phyloP scores from a whole-genome alignment of 2,797 vertebrate genomes.

The Sternotherus odoratus region DNA sequence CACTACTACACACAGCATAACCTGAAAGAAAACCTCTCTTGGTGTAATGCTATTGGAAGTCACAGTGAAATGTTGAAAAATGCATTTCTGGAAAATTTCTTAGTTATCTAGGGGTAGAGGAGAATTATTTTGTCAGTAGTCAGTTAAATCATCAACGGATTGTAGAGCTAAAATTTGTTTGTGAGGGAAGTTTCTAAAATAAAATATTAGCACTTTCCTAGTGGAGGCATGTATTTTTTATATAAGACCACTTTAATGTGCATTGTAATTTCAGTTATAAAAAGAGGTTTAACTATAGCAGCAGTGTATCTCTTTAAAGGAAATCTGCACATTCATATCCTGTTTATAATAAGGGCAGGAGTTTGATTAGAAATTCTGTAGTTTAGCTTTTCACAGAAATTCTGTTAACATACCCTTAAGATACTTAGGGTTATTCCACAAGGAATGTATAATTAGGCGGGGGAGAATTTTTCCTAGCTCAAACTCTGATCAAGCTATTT shows the following conservation, averaged over 20 bases:
- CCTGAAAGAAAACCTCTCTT: background rate
- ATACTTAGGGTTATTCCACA: background rate
- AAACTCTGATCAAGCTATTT: background rate
- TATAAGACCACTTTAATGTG: background rate
- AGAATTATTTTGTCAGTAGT: background rate
- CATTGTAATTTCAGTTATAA: background rate
- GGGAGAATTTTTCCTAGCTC: background rate
- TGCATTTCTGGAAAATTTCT: background rate
- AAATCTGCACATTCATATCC: conserved; percentile 51
- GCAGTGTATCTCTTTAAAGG: background rate
- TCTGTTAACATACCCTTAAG: background rate
- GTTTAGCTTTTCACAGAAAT: conserved; percentile 7
- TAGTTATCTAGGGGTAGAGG: background rate
- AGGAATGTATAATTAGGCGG: background rate
- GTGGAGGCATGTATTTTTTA: background rate
- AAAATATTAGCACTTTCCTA: background rate
- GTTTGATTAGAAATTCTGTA: background rate
- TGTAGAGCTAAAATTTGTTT: background rate
- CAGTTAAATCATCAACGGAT: background rate
- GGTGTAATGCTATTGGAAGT: background rate
- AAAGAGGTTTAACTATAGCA: background rate
- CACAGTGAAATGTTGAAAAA: background rate
- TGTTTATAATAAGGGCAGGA: conserved; percentile 10
- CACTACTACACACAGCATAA: background rate
- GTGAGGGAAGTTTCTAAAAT: background rate